phyloP scores from a whole-genome alignment of 2,797 vertebrate species.

The Meda fulgida region DNA sequence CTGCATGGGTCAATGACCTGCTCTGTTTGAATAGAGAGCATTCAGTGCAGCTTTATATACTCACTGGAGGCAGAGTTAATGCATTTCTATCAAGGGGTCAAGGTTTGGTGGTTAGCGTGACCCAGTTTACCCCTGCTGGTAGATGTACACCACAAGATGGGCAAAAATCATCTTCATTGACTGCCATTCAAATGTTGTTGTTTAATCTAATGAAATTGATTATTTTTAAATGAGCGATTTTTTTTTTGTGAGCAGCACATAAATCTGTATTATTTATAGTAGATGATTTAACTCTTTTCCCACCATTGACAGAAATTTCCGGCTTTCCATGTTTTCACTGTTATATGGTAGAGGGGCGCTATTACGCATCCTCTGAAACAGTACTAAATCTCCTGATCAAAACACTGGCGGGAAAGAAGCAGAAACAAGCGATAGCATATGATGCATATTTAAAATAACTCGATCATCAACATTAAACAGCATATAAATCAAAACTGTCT shows the following conservation, averaged over 20 bases:
- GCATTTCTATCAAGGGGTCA: slow-evolving; percentile 17
- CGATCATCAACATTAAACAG: background rate
- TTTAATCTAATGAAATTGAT: background rate
- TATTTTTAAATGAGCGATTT: background rate
- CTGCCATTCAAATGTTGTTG: background rate
- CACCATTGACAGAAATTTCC: background rate
- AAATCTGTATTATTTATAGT: background rate
- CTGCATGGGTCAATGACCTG: background rate
- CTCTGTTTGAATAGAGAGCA: slow-evolving; percentile 37
- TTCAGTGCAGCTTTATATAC: slow-evolving; percentile 25
- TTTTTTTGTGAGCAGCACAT: background rate
- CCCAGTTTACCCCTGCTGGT: background rate
- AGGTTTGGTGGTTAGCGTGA: background rate
- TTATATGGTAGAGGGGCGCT: background rate
- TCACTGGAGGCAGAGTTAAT: slow-evolving; percentile 23
- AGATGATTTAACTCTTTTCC: background rate
- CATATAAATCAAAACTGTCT: background rate
- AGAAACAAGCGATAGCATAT: no score
- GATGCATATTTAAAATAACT: background rate
- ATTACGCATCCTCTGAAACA: no score
- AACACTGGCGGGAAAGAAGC: background rate
- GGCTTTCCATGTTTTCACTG: background rate
- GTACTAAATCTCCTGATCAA: no score
- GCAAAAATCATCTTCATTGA: background rate
- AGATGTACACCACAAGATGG: background rate